These are phyloP conservation scores for Atlantisia rogersi DNA, from an alignment of 2,113 vertebrate genomes.

Conservation along the genomic window DNA sequence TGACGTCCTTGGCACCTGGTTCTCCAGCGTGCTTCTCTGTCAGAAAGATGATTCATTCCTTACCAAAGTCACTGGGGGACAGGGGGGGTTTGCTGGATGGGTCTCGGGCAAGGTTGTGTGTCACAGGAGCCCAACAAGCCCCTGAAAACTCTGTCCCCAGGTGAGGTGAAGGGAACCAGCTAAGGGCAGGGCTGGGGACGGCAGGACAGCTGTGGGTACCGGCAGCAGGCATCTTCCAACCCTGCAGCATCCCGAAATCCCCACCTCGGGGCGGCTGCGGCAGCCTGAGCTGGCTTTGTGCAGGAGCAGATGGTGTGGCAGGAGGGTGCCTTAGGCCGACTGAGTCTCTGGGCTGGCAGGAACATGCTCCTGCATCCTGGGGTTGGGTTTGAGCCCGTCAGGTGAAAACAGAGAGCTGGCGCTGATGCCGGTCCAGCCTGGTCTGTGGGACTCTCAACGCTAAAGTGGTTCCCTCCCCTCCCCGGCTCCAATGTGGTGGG, in stretches of 20 bases:
- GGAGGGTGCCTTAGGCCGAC: neutral
- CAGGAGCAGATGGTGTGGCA: slow-evolving; percentile 7
- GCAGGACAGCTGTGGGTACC: accelerated
- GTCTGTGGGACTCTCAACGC: neutral
- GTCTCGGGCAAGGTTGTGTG: neutral
- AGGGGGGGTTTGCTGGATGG: neutral
- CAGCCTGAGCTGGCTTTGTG: neutral
- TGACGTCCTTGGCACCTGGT: neutral
- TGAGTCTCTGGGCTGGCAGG: neutral
- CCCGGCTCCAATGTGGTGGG: accelerated
- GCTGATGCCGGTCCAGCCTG: neutral
- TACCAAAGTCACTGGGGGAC: accelerated
- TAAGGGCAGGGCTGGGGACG: neutral
- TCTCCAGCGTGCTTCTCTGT: neutral
- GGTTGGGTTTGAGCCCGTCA: neutral
- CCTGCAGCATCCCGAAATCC: accelerated
- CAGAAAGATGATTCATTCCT: neutral
- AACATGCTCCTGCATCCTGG: neutral
- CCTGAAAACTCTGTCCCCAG: neutral
- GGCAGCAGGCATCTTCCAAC: neutral
- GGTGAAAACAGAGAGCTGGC: neutral
- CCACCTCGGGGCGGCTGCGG: neutral
- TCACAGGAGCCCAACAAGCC: accelerated
- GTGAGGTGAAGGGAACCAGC: neutral
- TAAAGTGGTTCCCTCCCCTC: neutral